phyloP scores from a whole-genome alignment of 30 jellyfish, hydroid and myxozoan genomes.

The Hydra vulgaris region DNA sequence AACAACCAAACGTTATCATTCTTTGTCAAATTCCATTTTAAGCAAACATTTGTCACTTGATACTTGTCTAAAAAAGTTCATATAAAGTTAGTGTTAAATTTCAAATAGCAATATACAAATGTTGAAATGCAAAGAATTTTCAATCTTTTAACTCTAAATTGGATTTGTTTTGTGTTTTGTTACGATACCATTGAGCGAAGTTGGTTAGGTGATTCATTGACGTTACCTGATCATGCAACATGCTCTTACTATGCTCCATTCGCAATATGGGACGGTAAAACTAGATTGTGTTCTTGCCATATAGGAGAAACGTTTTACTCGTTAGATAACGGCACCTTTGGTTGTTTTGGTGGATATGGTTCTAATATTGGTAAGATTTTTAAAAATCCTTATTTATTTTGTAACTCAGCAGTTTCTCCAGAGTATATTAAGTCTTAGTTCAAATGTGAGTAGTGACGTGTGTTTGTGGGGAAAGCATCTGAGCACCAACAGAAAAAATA shows the following conservation, averaged over 20 bases:
- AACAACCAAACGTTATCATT: neutral
- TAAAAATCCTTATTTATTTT: no score
- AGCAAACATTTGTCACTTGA: neutral
- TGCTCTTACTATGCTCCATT: neutral
- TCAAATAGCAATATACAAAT: neutral
- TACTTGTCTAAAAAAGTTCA: neutral
- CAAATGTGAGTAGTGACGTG: no score
- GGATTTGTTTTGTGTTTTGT: neutral
- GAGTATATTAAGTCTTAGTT: no score
- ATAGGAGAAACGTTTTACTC: neutral
- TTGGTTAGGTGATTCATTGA: neutral
- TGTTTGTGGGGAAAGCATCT: no score
- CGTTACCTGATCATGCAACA: neutral
- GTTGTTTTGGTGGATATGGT: neutral
- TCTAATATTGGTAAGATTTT: neutral
- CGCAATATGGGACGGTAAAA: neutral
- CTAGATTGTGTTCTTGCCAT: neutral
- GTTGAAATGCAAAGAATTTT: neutral
- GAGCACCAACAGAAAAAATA: no score
- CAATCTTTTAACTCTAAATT: neutral
- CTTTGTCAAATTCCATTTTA: no score
- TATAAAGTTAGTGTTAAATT: neutral
- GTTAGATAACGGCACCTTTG: neutral
- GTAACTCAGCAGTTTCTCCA: no score
- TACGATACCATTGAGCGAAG: neutral